phyloP scores from a whole-genome alignment of 2,888 invertebrate genomes.

The Lapara coniferarum region DNA sequence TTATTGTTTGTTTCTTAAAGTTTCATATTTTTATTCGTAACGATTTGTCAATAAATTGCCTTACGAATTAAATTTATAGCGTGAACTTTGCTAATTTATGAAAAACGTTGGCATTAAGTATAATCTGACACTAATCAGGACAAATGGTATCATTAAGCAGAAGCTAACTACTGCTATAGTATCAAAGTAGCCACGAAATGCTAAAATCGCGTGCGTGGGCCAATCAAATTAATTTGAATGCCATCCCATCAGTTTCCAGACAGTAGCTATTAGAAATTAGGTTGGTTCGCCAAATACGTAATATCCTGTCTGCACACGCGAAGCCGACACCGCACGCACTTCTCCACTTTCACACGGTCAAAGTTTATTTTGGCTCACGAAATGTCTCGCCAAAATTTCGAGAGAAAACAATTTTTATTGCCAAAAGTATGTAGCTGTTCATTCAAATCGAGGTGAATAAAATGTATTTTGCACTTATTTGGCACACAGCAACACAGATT shows the following conservation, averaged over 20 bases:
- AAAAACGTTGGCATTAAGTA: background rate
- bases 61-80: too few relatives aligned
- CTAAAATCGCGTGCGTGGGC: conserved; percentile 57
- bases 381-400: conserved; percentile 28
- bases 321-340: conserved; percentile 44
- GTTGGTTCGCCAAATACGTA: conserved; percentile 57
- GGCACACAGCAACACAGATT: background rate
- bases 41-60: too few relatives aligned
- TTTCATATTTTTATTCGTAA: too few relatives aligned
- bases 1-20: too few relatives aligned
- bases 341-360: conserved; percentile 50
- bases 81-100: background rate
- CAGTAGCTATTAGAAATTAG: conserved; percentile 72
- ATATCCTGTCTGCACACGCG: conserved; percentile 54
- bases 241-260: conserved; percentile 64
- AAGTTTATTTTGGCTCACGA: conserved; percentile 32
- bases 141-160: conserved; percentile 7
- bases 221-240: conserved; percentile 61
- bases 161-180: background rate
- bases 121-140: conserved; percentile 30
- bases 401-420: conserved; percentile 1
- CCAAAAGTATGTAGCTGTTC: background rate
- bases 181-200: conserved; percentile 32
- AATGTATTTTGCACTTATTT: conserved; percentile 2
- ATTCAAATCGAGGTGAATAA: conserved; percentile 2